phyloP scores from a whole-genome alignment of 2,888 invertebrate genomes.

The Theodoxus fluviatilis region DNA sequence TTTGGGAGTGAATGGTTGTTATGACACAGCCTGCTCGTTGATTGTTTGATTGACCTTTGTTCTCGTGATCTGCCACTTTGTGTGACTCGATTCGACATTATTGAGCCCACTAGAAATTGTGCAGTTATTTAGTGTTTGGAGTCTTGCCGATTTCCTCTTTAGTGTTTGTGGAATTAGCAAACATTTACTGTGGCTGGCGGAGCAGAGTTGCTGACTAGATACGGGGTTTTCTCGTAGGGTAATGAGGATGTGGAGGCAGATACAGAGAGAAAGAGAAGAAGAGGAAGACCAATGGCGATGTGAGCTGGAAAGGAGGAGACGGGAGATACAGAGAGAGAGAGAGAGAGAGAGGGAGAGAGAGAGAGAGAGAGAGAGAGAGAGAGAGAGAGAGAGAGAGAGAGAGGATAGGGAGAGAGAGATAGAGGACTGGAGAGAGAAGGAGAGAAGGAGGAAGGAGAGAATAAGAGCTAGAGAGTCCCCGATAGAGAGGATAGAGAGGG shows the following conservation, averaged over 20 bases:
- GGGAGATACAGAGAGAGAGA: neutral
- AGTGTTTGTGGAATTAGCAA: no score
- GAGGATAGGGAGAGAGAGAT: slow-evolving; percentile 3
- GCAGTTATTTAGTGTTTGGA: no score
- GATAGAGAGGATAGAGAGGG: neutral
- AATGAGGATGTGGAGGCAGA: slow-evolving; percentile 1
- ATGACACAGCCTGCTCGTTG: no score
- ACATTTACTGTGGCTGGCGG: no score
- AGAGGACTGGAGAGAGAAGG: neutral
- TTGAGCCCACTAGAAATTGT: no score
- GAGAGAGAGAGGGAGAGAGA: slow-evolving; percentile 8
- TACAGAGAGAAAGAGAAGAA: neutral
- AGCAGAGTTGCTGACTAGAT: no score
- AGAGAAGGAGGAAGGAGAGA: neutral
- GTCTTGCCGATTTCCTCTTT: no score
- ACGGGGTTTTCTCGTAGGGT: no score
- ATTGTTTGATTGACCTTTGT: no score
- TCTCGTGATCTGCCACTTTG: no score
- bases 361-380: neutral
- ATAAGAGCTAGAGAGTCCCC: neutral
- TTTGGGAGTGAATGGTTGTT: no score
- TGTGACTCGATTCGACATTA: no score
- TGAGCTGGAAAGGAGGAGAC: neutral
- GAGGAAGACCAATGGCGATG: neutral
- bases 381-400: slow-evolving; percentile 1